Base-by-base conservation (phyloP, 2,888 invertebrate genomes). In the Trachelus troglodyta region DNA sequence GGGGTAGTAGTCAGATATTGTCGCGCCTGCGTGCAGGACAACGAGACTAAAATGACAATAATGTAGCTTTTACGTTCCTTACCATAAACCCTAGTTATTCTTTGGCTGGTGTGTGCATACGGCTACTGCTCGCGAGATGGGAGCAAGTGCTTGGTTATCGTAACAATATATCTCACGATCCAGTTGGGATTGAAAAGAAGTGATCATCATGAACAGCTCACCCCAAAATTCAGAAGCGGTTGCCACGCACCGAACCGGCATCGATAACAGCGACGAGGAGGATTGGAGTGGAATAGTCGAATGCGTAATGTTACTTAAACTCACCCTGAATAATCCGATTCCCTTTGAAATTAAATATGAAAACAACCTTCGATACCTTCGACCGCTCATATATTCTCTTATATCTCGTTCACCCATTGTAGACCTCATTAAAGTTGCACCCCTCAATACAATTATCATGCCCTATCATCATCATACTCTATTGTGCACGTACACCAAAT, bases 201-300 rank as follows among this genome's bases (percentile, higher is more conserved):
- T 56, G 56, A 34, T 34, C 74, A 6, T 30, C 34, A 91, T 91
- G 91, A 91, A 89, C 87, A 89, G 82, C 81, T 90, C 90, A 78
- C 87, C 90, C 75, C 87, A 90, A 83, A 89, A 88, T 77, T 84
- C 87, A 12, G 84, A 86, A 33, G 78, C 79, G 12, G 79, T 80
- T 68, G 73, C 79, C 81, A 82, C 69, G 74, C 83, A 74, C 73
- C 84, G 77, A 78, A 76, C 82, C 78, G 86, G 80, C 81, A 79
- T 87, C 77, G 90, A 89, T 77, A 89, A 90, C 87, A 91, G 90
- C 84, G 91, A 91, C 81, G 91, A 91, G 78, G 91, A 91, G 76
- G 91, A 91, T 79, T 91, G 91, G 91, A 91, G 90, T 84, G 90
- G 90, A 83, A 89, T 90, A 83, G 90, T 91, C 82, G 91, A 91